These are phyloP conservation scores for Camptogramma bilineatum DNA, from an alignment of 2,888 invertebrate species.

Conservation along the genomic window DNA sequence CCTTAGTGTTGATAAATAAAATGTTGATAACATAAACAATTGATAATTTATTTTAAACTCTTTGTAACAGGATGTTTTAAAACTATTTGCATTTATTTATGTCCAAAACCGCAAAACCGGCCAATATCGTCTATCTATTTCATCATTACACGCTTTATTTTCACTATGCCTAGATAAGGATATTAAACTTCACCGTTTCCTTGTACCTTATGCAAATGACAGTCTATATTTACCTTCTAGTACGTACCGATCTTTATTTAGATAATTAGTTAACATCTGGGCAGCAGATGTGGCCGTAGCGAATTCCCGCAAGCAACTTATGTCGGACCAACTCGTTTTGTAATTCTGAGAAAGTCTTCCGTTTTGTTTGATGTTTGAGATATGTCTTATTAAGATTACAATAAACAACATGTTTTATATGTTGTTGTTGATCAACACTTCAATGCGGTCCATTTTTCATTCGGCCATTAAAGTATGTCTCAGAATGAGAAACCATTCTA, in stretches of 20 bases:
- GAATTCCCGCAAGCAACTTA: constrained; percentile 37
- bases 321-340: constrained; percentile 38
- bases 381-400: constrained; percentile 24
- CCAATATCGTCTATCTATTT: background rate
- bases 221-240: constrained; percentile 32
- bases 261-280: constrained; percentile 44
- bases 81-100: no score
- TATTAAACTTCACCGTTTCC: background rate
- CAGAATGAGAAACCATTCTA: no score
- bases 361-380: constrained; percentile 37
- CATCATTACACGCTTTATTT: background rate
- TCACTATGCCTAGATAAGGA: background rate
- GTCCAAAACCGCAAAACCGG: no score
- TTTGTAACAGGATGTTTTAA: no score
- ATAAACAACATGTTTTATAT: background rate
- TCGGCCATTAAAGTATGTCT: no score
- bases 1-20: no score
- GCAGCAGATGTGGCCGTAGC: constrained; percentile 32
- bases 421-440: background rate
- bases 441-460: no score
- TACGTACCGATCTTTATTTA: constrained; percentile 35
- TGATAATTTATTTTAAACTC: no score
- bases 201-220: constrained; percentile 18
- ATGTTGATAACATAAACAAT: no score
- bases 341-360: constrained; percentile 40